These are phyloP conservation scores for Charaxes varanes DNA, from an alignment of 1,140 invertebrate genomes.

Conservation along the genomic window DNA sequence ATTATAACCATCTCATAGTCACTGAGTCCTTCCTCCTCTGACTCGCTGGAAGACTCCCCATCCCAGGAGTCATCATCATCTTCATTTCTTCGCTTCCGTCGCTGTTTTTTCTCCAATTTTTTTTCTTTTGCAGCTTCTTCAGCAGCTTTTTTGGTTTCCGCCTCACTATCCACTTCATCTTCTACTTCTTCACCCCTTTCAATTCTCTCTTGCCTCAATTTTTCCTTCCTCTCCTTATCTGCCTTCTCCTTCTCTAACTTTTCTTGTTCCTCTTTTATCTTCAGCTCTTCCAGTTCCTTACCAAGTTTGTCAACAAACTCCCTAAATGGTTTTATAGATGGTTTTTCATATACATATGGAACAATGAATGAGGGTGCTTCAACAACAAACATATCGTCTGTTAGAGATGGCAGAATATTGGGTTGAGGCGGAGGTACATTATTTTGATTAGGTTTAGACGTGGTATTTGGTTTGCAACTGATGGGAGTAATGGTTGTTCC, in stretches of 20 bases:
- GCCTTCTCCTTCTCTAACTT: slow-evolving; percentile 62
- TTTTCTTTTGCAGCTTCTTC: slow-evolving; percentile 52
- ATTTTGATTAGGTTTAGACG: slow-evolving; percentile 41
- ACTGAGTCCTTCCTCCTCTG: slow-evolving; percentile 71
- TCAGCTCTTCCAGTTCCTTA: slow-evolving; percentile 77
- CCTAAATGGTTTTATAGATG: slow-evolving; percentile 84
- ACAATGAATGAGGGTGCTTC: slow-evolving; percentile 93
- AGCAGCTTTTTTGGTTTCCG: slow-evolving; percentile 29
- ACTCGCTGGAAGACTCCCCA: slow-evolving; percentile 68
- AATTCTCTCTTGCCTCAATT: slow-evolving; percentile 62
- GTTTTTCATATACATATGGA: slow-evolving; percentile 92
- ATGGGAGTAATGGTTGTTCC: slow-evolving; percentile 73
- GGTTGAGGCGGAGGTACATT: slow-evolving; percentile 61
- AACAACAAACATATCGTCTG: slow-evolving; percentile 92
- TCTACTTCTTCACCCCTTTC: slow-evolving; percentile 59
- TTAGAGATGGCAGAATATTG: slow-evolving; percentile 83
- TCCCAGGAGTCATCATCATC: slow-evolving; percentile 70
- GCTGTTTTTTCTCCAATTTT: slow-evolving; percentile 60
- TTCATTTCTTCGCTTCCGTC: slow-evolving; percentile 48
- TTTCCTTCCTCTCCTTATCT: slow-evolving; percentile 63
- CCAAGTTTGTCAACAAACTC: slow-evolving; percentile 83
- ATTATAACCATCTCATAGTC: slow-evolving; percentile 73
- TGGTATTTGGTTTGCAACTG: slow-evolving; percentile 42
- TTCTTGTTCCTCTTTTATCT: slow-evolving; percentile 59
- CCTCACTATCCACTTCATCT: slow-evolving; percentile 30